Base-by-base conservation (phyloP, 2,888 invertebrate species). In the Eumacrocentrus americanus region DNA sequence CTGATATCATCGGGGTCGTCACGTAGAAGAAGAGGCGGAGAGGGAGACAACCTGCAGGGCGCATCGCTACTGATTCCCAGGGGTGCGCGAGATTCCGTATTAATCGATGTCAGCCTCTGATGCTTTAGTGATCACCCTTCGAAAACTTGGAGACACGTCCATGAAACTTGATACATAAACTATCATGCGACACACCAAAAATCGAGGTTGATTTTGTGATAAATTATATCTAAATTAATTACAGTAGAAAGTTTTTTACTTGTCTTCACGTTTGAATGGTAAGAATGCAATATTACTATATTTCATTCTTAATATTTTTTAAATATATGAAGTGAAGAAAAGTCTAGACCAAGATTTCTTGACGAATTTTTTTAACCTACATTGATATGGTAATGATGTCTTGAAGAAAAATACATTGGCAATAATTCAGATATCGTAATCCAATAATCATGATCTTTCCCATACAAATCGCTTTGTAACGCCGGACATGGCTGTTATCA, bases 1-100 rank as follows among this genome's bases (percentile, higher is more conserved):
- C 65, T 54, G 44, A 46, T 61, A 67, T 69, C 72, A 72, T 71
- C 68, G 63, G 67, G 67, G 67, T 69, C 66, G 53, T 58, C 55
- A 51, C 53, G 64, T 64, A 58, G 67, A 65, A 29, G 34, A 20
- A 57, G 40, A 37, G 14, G 37, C 37, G 44, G 20, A 34, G 58
- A 52, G 46, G 37, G 42, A 57, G 59, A 67, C 53, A 44, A 37
- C 51, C 29, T 48, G 51, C 50, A 29, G 44, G 14, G 53, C 60
- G 62, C 60, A 63, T 58, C 61, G 60, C 74, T 75, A 77, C 78
- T 76, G 72, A 77, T 74, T 74, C 77, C 72, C 77, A 67, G 54
- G 72, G 73, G 75, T 69, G 70, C 68, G 65, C 71, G 70, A 75
- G 72, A 74, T 73, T 70, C 68, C 61, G 68, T 70, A 76, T 74